phyloP scores from a whole-genome alignment of 2,113 vertebrate genomes.

The Columba livia region DNA sequence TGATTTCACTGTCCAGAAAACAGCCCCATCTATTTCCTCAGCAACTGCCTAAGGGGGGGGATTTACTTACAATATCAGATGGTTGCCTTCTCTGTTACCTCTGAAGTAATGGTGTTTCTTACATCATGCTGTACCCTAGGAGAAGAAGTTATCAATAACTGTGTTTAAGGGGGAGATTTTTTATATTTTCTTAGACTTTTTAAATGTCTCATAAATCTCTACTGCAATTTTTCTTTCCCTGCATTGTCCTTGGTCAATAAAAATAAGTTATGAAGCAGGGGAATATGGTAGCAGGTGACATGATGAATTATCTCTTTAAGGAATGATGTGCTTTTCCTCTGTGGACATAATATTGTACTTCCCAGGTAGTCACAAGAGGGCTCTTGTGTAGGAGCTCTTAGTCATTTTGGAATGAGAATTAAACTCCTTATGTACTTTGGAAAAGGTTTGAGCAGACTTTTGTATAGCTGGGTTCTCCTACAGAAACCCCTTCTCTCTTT shows the following conservation, averaged over 20 bases:
- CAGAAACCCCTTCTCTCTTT: neutral
- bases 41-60: neutral
- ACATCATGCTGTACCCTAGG: neutral
- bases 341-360: neutral
- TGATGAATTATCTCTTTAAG: conserved; percentile 37
- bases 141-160: conserved; percentile 44
- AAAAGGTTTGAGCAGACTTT: neutral
- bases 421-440: neutral
- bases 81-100: neutral
- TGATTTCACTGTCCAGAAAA: neutral
- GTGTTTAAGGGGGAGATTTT: neutral
- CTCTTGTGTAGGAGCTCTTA: neutral
- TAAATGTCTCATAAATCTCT: conserved; percentile 8
- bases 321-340: neutral
- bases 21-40: neutral
- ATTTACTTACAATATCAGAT: neutral
- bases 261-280: conserved; percentile 36
- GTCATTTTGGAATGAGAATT: neutral
- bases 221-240: conserved; percentile 1
- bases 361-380: neutral
- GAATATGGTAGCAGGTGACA: neutral
- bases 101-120: neutral
- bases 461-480: neutral
- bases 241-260: conserved; percentile 54
- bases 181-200: conserved; percentile 1